phyloP scores from a whole-genome alignment of 2,888 invertebrate genomes.

The Geophilus truncorum region DNA sequence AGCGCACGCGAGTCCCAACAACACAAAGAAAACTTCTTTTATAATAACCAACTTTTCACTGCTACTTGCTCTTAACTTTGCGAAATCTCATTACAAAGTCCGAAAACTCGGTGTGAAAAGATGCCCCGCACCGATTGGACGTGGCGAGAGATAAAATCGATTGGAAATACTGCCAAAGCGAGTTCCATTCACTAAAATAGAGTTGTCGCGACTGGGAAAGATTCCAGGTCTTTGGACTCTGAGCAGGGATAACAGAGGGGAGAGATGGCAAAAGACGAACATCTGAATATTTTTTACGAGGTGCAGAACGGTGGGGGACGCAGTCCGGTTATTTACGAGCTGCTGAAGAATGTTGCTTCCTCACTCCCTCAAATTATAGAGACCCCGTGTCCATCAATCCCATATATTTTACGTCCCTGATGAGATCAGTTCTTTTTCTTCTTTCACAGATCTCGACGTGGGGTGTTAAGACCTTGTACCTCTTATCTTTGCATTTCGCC shows the following conservation, averaged over 20 bases:
- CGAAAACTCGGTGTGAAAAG: neutral
- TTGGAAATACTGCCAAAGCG: neutral
- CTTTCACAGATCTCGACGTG: neutral
- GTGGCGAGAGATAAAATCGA: neutral
- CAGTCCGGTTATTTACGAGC: constrained; percentile 31
- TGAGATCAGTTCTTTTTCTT: constrained; percentile 30
- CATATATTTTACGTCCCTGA: constrained; percentile 31
- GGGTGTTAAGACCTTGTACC: constrained; percentile 14
- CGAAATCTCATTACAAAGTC: neutral
- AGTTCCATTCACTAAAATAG: constrained; percentile 8
- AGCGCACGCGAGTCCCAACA: neutral
- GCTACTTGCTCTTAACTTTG: neutral
- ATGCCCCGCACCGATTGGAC: neutral
- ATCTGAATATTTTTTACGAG: constrained; percentile 25
- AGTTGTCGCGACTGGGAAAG: constrained; percentile 17
- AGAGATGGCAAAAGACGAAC: constrained; percentile 2
- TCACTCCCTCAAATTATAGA: constrained; percentile 34
- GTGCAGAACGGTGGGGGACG: constrained; percentile 25
- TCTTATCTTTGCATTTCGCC: neutral
- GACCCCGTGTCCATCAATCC: constrained; percentile 31
- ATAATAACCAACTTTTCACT: neutral
- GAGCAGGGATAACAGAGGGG: neutral
- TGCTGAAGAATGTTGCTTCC: constrained; percentile 34
- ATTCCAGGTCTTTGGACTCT: neutral
- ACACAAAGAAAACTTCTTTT: constrained; percentile 3